A percentile compares a stretch with the other conserved stretches of the same genome.
Conservation (phyloP, 2,113 vertebrate genomes). For the Lophochroa leadbeateri region DNA sequence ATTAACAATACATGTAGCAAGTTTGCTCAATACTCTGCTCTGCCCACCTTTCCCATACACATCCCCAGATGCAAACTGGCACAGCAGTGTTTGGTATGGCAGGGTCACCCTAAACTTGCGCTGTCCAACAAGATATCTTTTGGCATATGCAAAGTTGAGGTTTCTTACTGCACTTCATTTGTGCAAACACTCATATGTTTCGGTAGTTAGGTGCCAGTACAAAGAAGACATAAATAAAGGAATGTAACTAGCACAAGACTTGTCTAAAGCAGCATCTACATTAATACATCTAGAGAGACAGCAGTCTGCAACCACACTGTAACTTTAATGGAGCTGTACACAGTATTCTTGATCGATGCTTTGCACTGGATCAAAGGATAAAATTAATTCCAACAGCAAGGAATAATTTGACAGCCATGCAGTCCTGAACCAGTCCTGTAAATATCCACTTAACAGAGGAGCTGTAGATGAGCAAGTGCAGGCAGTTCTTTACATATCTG, state of each 20-base stretch:
- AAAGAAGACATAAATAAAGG: neutral
- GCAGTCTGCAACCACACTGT: neutral
- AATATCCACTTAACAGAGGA: neutral
- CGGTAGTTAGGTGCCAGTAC: neutral
- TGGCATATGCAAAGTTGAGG: neutral
- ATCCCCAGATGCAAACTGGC: accelerated
- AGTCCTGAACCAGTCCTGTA: neutral
- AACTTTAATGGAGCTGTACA: neutral
- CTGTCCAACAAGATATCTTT: neutral
- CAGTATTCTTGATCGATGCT: neutral
- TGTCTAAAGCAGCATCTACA: neutral
- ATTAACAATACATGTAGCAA: neutral
- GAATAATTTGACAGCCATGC: neutral
- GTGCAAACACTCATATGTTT: neutral
- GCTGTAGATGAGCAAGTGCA: neutral
- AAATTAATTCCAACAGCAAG: neutral
- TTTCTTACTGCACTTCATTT: neutral
- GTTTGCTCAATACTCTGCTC: neutral
- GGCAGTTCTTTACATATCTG: neutral
- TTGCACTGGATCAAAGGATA: neutral
- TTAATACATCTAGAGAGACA: neutral
- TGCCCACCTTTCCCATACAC: neutral
- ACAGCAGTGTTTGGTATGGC: neutral
- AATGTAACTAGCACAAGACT: neutral
- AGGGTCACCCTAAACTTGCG: neutral